Evolutionary conservation across 2,113 vertebrate genomes (phyloP).

Genomic region (Tragulus kanchil): DNA sequence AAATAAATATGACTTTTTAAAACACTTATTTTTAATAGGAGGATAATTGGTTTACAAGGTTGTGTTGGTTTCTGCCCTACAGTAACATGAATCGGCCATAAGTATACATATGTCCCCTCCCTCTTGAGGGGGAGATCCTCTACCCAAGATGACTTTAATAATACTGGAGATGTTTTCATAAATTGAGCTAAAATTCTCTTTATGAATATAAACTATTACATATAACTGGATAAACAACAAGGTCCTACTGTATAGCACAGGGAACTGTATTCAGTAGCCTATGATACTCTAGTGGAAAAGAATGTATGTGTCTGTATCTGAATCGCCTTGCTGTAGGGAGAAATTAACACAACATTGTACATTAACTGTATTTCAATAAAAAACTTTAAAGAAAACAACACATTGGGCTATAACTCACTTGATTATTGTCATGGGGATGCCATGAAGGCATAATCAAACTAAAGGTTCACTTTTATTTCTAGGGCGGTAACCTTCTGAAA

Average conservation of each 20-base stretch:
- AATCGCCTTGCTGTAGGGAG: background rate
- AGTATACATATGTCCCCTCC: background rate
- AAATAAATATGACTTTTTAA: background rate
- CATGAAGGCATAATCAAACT: background rate
- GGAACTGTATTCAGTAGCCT: background rate
- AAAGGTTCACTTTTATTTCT: constrained; percentile 14
- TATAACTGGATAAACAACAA: background rate
- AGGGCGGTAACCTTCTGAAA: constrained; percentile 63
- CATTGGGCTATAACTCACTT: background rate
- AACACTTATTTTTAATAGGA: background rate
- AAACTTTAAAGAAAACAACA: background rate
- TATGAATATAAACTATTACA: background rate
- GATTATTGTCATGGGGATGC: background rate
- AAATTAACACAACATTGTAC: background rate
- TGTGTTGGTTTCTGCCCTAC: background rate
- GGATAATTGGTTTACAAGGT: background rate
- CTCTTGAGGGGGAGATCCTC: background rate
- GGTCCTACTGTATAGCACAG: background rate
- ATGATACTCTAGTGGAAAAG: background rate
- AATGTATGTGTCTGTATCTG: background rate
- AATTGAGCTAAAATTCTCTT: background rate
- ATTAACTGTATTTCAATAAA: background rate
- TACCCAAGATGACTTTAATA: background rate
- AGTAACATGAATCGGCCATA: background rate
- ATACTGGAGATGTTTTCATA: background rate